Evolutionary conservation across 2,113 vertebrate genomes (phyloP).

Genomic region (Lepus americanus): DNA sequence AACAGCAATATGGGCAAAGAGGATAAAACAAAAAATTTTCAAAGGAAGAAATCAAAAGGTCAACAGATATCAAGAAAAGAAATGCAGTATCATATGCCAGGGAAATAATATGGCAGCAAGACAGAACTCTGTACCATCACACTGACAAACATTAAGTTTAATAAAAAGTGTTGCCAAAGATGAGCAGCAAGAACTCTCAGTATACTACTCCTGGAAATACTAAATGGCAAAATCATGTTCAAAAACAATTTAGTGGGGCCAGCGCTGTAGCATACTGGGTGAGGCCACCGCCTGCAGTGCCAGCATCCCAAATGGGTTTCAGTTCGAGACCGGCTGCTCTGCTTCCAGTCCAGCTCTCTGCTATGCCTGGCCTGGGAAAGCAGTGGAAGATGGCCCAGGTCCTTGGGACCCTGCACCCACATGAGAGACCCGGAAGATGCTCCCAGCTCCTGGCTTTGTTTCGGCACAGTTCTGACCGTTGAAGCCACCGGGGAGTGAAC

Average conservation of each 20-base stretch:
- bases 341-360: no score
- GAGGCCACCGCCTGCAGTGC: no score
- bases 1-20: background rate
- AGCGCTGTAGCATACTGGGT: no score
- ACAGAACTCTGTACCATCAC: background rate
- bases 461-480: no score
- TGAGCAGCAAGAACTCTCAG: background rate
- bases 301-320: no score
- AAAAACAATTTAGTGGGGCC: background rate
- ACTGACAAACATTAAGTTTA: background rate
- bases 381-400: no score
- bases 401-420: no score
- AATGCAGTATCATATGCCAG: background rate
- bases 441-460: no score
- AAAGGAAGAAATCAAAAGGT: constrained; percentile 56
- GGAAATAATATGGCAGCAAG: constrained; percentile 41
- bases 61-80: constrained; percentile 30
- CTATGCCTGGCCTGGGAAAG: no score
- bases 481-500: no score
- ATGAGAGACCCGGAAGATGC: no score
- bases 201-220: background rate
- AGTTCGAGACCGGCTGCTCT: no score
- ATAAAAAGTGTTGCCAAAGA: background rate
- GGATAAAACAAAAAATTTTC: background rate
- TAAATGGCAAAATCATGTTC: background rate